These are phyloP conservation scores for Brachyistius frenatus DNA, from an alignment of 2,113 vertebrate species.

Conservation along the genomic window DNA sequence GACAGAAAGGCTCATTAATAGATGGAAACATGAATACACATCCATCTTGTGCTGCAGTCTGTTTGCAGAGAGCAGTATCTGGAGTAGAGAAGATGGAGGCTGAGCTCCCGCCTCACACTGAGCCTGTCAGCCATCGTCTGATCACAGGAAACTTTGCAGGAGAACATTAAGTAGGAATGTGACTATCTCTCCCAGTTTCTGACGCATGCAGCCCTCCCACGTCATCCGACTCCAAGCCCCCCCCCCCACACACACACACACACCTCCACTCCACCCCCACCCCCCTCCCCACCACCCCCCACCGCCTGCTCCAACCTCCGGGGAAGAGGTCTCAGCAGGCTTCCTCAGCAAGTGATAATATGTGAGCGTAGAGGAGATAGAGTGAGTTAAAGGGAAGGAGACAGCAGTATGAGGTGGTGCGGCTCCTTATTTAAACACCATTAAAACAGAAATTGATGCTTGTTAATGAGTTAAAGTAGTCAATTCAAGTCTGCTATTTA, in stretches of 20 bases:
- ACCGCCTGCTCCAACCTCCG: slow-evolving; percentile 29
- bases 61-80: too few species aligned
- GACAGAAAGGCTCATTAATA: too few species aligned
- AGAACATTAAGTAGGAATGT: slow-evolving; percentile 36
- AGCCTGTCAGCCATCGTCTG: slow-evolving; percentile 47
- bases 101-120: slow-evolving; percentile 23
- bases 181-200: slow-evolving; percentile 27
- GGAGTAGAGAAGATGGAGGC: too few species aligned
- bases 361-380: not conserved
- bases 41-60: too few species aligned
- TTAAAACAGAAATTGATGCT: slow-evolving; percentile 29
- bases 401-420: slow-evolving; percentile 7
- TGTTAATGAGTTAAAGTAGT: slow-evolving; percentile 15
- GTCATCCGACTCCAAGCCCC: slow-evolving; percentile 28
- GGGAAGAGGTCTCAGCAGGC: slow-evolving; percentile 22
- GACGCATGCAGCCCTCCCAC: slow-evolving; percentile 55
- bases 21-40: too few species aligned
- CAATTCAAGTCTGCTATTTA: slow-evolving; percentile 5
- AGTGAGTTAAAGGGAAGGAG: not conserved
- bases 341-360: slow-evolving; percentile 6
- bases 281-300: slow-evolving; percentile 4
- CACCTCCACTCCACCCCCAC: not conserved
- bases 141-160: slow-evolving; percentile 42
- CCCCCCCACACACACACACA: not conserved
- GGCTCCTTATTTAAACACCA: slow-evolving; percentile 29